These are phyloP conservation scores for Heliconius himera DNA, from an alignment of 1,140 invertebrate species.

Conservation along the genomic window DNA sequence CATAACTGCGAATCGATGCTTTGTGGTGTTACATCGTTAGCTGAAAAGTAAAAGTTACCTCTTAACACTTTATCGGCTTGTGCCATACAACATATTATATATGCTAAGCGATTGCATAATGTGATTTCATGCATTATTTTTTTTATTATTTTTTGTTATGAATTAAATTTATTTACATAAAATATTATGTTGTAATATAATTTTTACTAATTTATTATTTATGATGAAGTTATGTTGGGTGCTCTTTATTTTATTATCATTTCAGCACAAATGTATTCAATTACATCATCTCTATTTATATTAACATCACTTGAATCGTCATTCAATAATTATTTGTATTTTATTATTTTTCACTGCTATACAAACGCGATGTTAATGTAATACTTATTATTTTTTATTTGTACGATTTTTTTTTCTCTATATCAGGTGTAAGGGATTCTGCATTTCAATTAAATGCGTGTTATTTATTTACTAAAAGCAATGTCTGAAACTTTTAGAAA, in stretches of 20 bases:
- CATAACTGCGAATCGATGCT: background rate
- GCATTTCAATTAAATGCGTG: background rate
- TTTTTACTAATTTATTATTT: background rate
- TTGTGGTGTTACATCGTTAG: too few species aligned
- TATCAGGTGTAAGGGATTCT: background rate
- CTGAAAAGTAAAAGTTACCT: background rate
- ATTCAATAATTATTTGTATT: constrained; percentile 20
- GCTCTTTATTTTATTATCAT: constrained; percentile 28
- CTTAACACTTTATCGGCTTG: background rate
- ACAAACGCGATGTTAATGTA: background rate
- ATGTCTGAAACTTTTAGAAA: background rate
- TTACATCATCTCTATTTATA: constrained; percentile 10
- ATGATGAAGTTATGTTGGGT: constrained; percentile 15
- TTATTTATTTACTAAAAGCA: too few species aligned
- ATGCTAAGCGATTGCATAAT: constrained; percentile 8
- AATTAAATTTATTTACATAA: background rate
- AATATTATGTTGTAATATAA: background rate
- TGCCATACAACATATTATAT: background rate
- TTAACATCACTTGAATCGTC: background rate
- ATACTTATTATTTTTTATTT: background rate
- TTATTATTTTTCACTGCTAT: constrained; percentile 25
- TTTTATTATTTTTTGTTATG: background rate
- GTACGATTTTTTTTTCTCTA: background rate
- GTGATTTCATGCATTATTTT: background rate
- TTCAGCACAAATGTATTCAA: constrained; percentile 37